Conservation (phyloP, 2,113 vertebrate species). For the Otolemur garnettii region DNA sequence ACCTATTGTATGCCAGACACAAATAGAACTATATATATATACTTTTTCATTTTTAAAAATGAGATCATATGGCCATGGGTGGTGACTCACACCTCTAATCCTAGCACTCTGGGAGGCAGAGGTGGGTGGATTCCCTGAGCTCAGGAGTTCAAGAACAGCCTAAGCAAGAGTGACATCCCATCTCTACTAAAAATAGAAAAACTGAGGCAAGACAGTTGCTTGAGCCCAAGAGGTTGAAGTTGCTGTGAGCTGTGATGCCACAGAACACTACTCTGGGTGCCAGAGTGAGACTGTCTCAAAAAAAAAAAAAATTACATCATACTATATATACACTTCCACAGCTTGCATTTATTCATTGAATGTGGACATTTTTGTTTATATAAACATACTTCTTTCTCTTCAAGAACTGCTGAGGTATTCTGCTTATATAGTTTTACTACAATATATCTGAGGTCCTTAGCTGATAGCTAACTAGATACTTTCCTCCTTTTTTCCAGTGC, state of each 20-base stretch:
- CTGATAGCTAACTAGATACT: background rate
- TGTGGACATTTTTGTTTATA: slow-evolving; percentile 20
- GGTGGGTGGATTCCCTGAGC: too few species aligned
- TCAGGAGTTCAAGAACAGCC: too few species aligned
- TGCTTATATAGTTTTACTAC: background rate
- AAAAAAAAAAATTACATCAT: background rate
- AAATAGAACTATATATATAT: background rate
- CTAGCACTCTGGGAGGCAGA: too few species aligned
- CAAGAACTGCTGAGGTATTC: slow-evolving; percentile 24
- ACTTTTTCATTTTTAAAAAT: slow-evolving; percentile 30
- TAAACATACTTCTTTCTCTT: slow-evolving; percentile 16
- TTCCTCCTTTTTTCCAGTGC: background rate
- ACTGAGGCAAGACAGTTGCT: too few species aligned
- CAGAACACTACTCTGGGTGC: too few species aligned
- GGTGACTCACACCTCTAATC: too few species aligned
- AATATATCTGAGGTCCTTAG: slow-evolving; percentile 48
- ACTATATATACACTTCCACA: background rate
- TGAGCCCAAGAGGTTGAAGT: too few species aligned
- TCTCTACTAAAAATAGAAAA: too few species aligned
- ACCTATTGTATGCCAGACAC: background rate
- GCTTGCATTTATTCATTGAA: slow-evolving; percentile 14
- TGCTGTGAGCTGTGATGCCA: too few species aligned
- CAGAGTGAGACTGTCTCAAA: too few species aligned
- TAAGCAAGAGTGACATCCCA: too few species aligned
- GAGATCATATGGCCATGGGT: background rate